These are phyloP conservation scores for Aleadryas rufinucha DNA, from an alignment of 2,113 vertebrate genomes.

Conservation along the genomic window DNA sequence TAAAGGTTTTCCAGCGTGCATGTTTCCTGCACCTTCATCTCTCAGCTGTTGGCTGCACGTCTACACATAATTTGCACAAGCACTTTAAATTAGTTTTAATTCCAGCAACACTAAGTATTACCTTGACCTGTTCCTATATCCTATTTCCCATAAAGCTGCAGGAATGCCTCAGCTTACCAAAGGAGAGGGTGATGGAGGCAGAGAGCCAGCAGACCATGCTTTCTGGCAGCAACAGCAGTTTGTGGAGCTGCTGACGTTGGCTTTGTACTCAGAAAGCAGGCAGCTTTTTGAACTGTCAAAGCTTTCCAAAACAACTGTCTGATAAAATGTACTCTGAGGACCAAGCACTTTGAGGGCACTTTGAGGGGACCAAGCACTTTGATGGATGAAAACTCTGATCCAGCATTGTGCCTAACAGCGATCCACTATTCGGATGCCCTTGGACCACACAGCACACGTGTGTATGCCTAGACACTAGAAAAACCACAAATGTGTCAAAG, in stretches of 20 bases:
- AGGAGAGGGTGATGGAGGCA: background rate
- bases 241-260: background rate
- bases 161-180: background rate
- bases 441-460: background rate
- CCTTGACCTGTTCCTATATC: background rate
- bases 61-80: background rate
- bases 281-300: background rate
- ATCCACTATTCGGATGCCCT: rapidly evolving
- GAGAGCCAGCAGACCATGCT: background rate
- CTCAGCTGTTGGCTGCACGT: background rate
- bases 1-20: background rate
- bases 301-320: background rate
- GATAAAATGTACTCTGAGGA: background rate
- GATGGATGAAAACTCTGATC: background rate
- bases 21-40: background rate
- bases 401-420: background rate
- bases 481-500: background rate
- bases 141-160: background rate
- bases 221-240: background rate
- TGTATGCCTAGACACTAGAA: background rate
- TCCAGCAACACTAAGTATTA: background rate
- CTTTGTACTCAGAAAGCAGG: background rate
- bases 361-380: background rate
- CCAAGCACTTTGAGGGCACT: background rate
- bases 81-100: background rate